Conservation (phyloP, 2,797 vertebrate genomes). For the Erpetoichthys calabaricus region DNA sequence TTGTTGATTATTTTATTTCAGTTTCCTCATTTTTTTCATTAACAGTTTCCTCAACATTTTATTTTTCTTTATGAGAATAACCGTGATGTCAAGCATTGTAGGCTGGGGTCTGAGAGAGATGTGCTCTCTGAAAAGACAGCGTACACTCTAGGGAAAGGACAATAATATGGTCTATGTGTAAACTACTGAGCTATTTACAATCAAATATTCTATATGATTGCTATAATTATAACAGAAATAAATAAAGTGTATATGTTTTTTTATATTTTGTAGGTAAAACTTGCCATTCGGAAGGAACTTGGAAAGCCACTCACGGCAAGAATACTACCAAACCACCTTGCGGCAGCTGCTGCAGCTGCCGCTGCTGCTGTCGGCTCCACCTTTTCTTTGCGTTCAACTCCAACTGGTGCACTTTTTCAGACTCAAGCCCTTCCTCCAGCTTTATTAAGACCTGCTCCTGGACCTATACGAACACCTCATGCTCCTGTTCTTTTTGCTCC, state of each 20-base stretch:
- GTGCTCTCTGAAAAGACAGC: too few species aligned
- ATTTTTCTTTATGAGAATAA: too few species aligned
- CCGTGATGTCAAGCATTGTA: too few species aligned
- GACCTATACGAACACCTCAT: conserved; percentile 87
- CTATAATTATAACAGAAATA: not conserved
- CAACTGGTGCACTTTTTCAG: conserved; percentile 70
- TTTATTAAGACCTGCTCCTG: conserved; percentile 79
- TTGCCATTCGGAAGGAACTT: conserved; percentile 73
- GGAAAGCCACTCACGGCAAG: conserved; percentile 63
- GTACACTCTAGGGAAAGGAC: too few species aligned
- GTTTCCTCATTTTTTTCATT: too few species aligned
- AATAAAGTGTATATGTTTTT: conserved; percentile 5
- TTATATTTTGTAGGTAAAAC: conserved; percentile 56
- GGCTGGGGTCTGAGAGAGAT: too few species aligned
- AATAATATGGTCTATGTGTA: too few species aligned
- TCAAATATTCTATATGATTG: not conserved
- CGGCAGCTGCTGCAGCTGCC: conserved; percentile 60
- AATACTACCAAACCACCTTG: conserved; percentile 70
- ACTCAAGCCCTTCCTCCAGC: conserved; percentile 69
- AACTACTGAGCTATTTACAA: not conserved
- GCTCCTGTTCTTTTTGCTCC: conserved; percentile 86
- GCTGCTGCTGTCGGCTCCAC: conserved; percentile 63
- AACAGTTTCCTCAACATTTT: too few species aligned
- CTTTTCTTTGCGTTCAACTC: conserved; percentile 67
- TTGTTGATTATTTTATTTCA: too few species aligned